Conservation (phyloP, 2,888 invertebrate species). For the Tetrapedia diversipes region DNA sequence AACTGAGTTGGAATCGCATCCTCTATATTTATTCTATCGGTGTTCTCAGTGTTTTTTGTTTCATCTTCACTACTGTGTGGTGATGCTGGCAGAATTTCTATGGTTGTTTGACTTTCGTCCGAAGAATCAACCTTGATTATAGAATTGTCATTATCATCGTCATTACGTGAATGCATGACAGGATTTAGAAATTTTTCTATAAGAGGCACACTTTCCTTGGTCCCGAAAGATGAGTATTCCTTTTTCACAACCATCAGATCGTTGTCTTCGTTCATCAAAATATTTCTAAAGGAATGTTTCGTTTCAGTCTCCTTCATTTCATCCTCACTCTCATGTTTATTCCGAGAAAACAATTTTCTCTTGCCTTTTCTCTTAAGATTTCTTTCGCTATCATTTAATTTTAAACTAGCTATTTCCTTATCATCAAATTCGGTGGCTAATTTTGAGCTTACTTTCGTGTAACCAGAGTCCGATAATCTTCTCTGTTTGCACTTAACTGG, state of each 20-base stretch:
- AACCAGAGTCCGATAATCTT: conserved; percentile 64
- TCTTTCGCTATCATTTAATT: conserved; percentile 4
- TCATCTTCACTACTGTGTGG: conserved; percentile 69
- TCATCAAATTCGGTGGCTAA: conserved; percentile 6
- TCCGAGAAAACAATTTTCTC: not conserved
- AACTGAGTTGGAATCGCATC: conserved; percentile 78
- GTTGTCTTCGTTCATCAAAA: conserved; percentile 11
- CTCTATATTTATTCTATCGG: conserved; percentile 68
- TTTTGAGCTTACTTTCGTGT: conserved; percentile 35
- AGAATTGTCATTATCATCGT: conserved; percentile 55
- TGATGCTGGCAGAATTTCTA: conserved; percentile 78
- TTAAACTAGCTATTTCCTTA: not conserved
- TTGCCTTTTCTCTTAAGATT: conserved; percentile 8
- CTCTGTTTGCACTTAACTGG: conserved; percentile 58
- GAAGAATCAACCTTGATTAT: conserved; percentile 79
- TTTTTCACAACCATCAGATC: conserved; percentile 25
- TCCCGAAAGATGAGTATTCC: conserved; percentile 29
- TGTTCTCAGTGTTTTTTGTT: conserved; percentile 32
- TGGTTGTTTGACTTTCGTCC: conserved; percentile 80
- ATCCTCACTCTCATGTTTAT: conserved; percentile 22
- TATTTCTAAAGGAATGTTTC: conserved; percentile 22
- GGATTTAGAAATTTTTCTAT: conserved; percentile 24
- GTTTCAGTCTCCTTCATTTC: not conserved
- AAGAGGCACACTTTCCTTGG: conserved; percentile 25
- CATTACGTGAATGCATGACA: conserved; percentile 14